These are phyloP conservation scores for Cyanistes caeruleus DNA, from an alignment of 2,113 vertebrate genomes.

Conservation along the genomic window DNA sequence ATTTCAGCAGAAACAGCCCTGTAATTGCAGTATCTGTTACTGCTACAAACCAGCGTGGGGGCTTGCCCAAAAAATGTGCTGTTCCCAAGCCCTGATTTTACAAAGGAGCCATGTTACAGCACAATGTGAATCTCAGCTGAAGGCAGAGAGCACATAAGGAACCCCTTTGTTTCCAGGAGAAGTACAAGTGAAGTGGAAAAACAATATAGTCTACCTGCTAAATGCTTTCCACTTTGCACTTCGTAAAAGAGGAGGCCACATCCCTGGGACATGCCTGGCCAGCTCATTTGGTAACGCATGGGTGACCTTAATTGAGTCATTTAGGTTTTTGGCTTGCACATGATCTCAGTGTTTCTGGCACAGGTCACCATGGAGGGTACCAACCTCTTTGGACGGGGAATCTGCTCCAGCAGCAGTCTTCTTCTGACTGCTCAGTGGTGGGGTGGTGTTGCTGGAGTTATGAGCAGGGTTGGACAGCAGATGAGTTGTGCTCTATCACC, in stretches of 20 bases:
- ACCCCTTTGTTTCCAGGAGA: conserved; percentile 7
- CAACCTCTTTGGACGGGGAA: background rate
- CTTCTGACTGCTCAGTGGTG: background rate
- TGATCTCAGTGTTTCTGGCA: background rate
- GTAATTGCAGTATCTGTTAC: background rate
- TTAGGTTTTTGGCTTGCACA: background rate
- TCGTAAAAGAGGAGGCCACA: background rate
- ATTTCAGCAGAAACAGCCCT: background rate
- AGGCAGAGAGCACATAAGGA: background rate
- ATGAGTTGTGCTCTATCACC: background rate
- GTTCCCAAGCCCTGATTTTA: background rate
- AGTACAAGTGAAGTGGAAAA: conserved; percentile 8
- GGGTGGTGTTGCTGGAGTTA: background rate
- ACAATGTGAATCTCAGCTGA: background rate
- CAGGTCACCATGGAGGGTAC: background rate
- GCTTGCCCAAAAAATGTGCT: background rate
- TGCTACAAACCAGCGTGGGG: background rate
- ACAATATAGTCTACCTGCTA: background rate
- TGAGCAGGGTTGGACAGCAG: background rate
- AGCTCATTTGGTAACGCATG: accelerated
- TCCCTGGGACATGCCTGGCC: background rate
- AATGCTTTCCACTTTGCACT: conserved; percentile 41
- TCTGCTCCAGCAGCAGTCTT: background rate
- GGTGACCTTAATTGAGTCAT: background rate
- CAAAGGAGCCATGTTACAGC: background rate